These are phyloP conservation scores for Rhopalosiphum maidis DNA, from an alignment of 1,140 invertebrate genomes.

Conservation along the genomic window DNA sequence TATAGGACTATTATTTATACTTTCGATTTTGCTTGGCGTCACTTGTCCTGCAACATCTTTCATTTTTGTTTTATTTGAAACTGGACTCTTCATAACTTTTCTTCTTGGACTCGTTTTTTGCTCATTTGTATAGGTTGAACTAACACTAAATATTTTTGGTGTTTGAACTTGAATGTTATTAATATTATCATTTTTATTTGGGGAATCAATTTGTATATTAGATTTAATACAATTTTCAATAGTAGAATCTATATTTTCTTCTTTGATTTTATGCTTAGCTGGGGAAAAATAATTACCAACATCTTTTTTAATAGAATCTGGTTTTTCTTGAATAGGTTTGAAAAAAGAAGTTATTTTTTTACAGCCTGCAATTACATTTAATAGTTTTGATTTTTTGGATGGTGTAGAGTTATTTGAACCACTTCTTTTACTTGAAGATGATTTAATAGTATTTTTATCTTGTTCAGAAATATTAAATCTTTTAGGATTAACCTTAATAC, in stretches of 20 bases:
- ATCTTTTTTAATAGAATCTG: background rate
- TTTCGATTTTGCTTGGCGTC: slow-evolving; percentile 14
- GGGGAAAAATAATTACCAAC: background rate
- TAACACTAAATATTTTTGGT: background rate
- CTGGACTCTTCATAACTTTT: background rate
- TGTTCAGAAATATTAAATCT: slow-evolving; percentile 30
- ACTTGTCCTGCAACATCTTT: background rate
- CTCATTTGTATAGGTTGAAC: background rate
- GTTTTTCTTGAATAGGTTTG: background rate
- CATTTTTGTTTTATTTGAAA: background rate
- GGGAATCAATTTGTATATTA: background rate
- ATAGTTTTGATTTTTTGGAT: slow-evolving; percentile 28
- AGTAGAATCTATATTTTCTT: background rate
- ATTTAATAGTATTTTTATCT: background rate
- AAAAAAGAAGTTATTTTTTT: slow-evolving; percentile 20
- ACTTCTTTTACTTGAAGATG: background rate
- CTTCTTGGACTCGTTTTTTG: background rate
- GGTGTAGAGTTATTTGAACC: slow-evolving; percentile 1
- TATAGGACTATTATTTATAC: background rate
- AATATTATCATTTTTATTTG: background rate
- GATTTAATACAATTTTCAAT: background rate
- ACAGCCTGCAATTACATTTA: background rate
- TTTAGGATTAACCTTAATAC: slow-evolving; percentile 31
- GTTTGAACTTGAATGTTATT: background rate
- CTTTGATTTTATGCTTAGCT: background rate